A percentile compares a stretch with the other conserved stretches of the same genome.
Conservation (phyloP, 2,113 vertebrate genomes). For the Gnathochromis pfefferi region DNA sequence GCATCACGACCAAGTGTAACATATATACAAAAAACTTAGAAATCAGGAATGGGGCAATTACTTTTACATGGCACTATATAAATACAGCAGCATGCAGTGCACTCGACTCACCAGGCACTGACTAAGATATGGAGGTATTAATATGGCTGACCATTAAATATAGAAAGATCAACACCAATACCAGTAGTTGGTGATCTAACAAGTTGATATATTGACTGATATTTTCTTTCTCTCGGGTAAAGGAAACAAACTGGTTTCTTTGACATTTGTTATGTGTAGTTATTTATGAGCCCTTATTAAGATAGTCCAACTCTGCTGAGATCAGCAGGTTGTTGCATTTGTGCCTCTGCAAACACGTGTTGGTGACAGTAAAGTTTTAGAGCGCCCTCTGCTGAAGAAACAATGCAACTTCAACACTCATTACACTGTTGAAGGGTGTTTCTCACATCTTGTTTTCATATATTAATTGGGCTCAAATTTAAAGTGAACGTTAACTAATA, state of each 20-base stretch:
- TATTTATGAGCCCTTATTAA: not conserved
- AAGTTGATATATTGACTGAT: not conserved
- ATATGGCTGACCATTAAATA: not conserved
- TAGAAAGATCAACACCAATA: not conserved
- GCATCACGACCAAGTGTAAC: not conserved
- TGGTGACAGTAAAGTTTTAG: not conserved
- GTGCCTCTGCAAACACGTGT: accelerated
- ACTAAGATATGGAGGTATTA: not conserved
- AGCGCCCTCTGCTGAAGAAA: not conserved
- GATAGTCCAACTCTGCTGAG: not conserved
- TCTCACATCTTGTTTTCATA: not conserved
- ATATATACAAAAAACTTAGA: not conserved
- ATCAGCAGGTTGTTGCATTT: not conserved
- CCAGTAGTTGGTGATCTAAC: not conserved
- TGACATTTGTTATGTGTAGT: not conserved
- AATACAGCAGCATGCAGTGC: not conserved
- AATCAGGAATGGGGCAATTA: not conserved
- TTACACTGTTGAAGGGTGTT: not conserved
- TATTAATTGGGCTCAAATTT: not conserved
- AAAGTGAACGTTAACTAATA: not conserved
- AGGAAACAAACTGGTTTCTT: not conserved
- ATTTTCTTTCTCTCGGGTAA: not conserved
- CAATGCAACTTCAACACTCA: not conserved
- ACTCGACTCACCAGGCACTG: not conserved
- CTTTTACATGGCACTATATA: not conserved